Base-by-base conservation (phyloP, 2,797 vertebrate genomes). In the Myioborus melanocephalus region DNA sequence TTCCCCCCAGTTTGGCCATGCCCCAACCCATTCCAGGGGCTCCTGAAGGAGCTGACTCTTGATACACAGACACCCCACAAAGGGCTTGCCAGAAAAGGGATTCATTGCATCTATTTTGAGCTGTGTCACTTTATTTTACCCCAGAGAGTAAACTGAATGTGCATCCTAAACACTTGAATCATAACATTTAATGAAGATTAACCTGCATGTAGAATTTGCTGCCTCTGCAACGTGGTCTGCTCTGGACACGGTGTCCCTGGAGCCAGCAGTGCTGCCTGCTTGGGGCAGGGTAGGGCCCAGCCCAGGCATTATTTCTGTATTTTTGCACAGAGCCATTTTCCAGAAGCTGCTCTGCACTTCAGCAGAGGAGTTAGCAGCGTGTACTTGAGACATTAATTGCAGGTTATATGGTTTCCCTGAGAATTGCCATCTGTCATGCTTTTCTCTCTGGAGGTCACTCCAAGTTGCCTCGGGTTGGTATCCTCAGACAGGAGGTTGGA, bases 361-460 rank as follows among this genome's bases (percentile, higher is more conserved):
- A 81, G 61, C 53, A 35, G 50, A 87, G 79, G 35, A 86, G 43
- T 71, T 52, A 7, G 18, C 37, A 15, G 32, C 19, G 0, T 65
- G 75, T 50, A 18, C 76, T 78, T 43, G 83, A 84, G 72, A 26
- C 83, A 30, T 65, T 65, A 66, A 83, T 75, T 87, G 41, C 84
- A 90, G 57, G 76, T 95, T 94, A 37, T 77, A 8, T 83, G 68
- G 24, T 91, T 93, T 94, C 89, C 92, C 78, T 79, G 89, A 84
- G 91, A 85, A 94, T 69, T 93, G 85, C 94, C 94, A 93, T 90
- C 92, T 90, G 86, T 92, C 83, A 32, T 64, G 61, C 71, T 82
- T 82, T 91, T 72, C 65, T 90, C 76, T 81, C 84, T 91, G 60
- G 69, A 92, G 84, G 88, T 95, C 84, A 84, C 72, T 81, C 89